Conservation (phyloP, 2,888 invertebrate species). For the Drosophila kokeensis region DNA sequence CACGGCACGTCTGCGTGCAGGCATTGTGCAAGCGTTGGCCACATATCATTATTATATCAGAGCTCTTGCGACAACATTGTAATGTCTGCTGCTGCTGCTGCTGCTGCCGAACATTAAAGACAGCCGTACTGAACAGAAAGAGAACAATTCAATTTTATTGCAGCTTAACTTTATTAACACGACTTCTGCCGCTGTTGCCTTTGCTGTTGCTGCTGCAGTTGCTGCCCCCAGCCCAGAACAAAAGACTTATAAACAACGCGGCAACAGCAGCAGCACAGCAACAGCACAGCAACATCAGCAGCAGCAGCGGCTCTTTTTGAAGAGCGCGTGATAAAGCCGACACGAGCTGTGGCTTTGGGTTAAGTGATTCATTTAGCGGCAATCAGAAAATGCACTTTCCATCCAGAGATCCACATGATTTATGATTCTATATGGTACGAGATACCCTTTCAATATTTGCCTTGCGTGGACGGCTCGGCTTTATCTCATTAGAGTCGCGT, state of each 20-base stretch:
- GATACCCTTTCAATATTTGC: conserved; percentile 60
- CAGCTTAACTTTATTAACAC: conserved; percentile 79
- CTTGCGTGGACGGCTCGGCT: conserved; percentile 59
- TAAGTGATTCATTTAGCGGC: conserved; percentile 80
- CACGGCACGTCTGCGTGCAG: background rate
- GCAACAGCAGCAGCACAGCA: conserved; percentile 7
- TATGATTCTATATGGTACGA: conserved; percentile 52
- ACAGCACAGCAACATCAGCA: conserved; percentile 14
- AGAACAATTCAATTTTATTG: conserved; percentile 79
- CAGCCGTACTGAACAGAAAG: conserved; percentile 12
- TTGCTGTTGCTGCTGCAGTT: background rate
- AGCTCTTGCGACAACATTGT: conserved; percentile 60
- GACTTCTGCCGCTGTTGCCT: conserved; percentile 1
- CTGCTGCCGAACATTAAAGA: conserved; percentile 33
- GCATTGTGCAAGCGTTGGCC: conserved; percentile 16
- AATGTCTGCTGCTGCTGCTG: conserved; percentile 23
- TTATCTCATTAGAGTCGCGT: conserved; percentile 73
- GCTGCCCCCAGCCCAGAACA: conserved; percentile 44
- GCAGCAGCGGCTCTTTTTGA: conserved; percentile 67
- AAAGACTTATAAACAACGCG: conserved; percentile 44
- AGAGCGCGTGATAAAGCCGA: conserved; percentile 74
- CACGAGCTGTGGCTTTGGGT: conserved; percentile 64
- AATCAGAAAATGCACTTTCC: conserved; percentile 79
- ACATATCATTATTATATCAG: conserved; percentile 43
- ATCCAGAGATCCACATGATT: conserved; percentile 67